Evolutionary conservation across 1,140 invertebrate genomes (phyloP), one percentile per base, ranked within the genome.

Genomic region (Drosophila insularis): DNA sequence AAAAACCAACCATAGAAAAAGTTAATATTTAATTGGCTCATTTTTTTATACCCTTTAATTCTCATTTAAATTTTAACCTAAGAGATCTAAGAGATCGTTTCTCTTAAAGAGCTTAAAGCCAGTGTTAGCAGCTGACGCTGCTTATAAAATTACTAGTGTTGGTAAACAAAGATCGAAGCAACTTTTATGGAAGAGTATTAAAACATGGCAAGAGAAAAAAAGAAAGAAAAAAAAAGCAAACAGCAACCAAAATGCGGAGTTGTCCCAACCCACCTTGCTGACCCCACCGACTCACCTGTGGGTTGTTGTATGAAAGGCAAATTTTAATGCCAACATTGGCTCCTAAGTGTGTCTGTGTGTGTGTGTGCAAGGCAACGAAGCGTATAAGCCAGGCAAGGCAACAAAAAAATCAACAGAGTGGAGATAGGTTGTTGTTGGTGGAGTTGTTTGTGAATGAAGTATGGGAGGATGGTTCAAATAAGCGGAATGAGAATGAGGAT

Each of bases 301-400:
- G 69, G 71, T 74, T 86, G 75, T 68, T 71, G 67, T 69, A 80
- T 86, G 72, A 82, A 87, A 87, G 76, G 82, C 79, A 87, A 87
- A 87, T 87, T 87, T 80, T 87, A 87, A 87, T 87, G 82, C 82
- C 79, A 86, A 87, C 78, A 87, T 87, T 87, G 82, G 77, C 82
- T 81, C 68, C 74, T 81, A 71, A 68, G 27, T 31, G 10, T 58
- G 39, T 55, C 27, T 62, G 50, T 53, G 53, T 43, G 31, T 56
- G 53, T 54, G 62, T 75, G 60, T 68, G 40, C 60, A 37, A 54
- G 68, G 68, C 82, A 87, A 71, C 84, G 59, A 76, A 87, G 84
- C 82, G 84, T 71, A 71, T 77, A 87, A 87, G 82, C 82, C 75
- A 74, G 62, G 50, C 40, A 54, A 54, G 43, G 37, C 19, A 32